Evolutionary conservation across 2,797 vertebrate genomes (phyloP), one percentile per base, ranked within the genome.

Genomic region (Cygnus olor): DNA sequence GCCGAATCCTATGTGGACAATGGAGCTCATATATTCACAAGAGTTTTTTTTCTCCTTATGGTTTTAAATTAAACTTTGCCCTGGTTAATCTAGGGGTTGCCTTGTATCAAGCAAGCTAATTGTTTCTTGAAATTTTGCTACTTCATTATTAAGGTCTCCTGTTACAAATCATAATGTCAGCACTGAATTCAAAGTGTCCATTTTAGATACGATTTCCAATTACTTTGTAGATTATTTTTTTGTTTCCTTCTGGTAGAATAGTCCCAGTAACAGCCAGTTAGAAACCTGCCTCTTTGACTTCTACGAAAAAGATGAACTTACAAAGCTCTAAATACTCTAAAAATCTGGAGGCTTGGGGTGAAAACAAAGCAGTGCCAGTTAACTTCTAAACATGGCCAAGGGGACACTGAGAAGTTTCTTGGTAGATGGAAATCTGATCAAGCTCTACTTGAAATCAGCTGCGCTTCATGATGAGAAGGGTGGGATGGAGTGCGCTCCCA

Each of bases 401-500:
- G 47, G 32, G 36, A 17, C 44, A 30, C 1, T 19, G 54, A 86
- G 68, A 79, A 76, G 9, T 21, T n/a, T 45, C 19, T 38, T 36
- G 61, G 34, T 13, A n/a, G 42, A 10, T 61, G 38, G 42, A 72
- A 85, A 76, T 54, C 25, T 4, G 60, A 80, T 79, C 32, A 56
- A 8, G 51, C 34, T 63, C 25, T 24, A 2, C 66, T 65, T 86
- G 40, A 15, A 24, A 44, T 53, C 14, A 63, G 14, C 32, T 45
- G n/a, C 6, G 9, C 66, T 65, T 60, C 42, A 0, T 0, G n/a
- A 17, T 5, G 34, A 2, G 3, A 21, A 20, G 58, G 58, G 63
- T n/a, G 54, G 44, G 16, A 13, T 22, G 18, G 47, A 51, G 4
- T 2, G 7, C 21, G 51, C 20, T 57, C 14, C 71, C 22, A 1